These are phyloP conservation scores for Emydocephalus ijimae DNA, from an alignment of 2,113 vertebrate genomes.

Conservation along the genomic window DNA sequence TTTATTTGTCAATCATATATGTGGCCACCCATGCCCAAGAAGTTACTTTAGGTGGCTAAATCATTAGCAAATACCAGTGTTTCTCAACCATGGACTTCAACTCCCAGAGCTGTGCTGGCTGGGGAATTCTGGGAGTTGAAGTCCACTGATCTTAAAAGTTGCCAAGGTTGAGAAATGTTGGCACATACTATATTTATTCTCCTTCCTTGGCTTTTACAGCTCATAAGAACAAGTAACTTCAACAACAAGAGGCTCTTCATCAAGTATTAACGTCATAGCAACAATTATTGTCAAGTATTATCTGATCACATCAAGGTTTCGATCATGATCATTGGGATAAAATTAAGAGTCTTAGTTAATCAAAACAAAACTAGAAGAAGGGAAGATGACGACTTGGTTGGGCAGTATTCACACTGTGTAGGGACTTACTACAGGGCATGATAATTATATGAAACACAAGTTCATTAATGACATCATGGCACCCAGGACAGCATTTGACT, in stretches of 20 bases:
- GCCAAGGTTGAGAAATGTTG: not conserved
- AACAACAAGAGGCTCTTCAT: conserved; percentile 15
- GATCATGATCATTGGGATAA: not conserved
- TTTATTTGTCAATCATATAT: not conserved
- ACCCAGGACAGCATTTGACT: not conserved
- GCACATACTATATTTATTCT: conserved; percentile 32
- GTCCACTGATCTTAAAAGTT: not conserved
- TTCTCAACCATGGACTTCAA: not conserved
- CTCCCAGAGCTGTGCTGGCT: not conserved
- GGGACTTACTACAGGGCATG: not conserved
- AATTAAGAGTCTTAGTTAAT: not conserved
- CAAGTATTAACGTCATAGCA: conserved; percentile 35
- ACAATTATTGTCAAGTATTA: not conserved
- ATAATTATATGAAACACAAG: not conserved
- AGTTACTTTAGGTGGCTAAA: not conserved
- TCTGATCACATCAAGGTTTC: not conserved
- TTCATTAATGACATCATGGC: not conserved
- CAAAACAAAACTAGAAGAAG: not conserved
- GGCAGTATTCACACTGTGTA: not conserved
- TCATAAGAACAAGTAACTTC: not conserved
- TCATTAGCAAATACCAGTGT: not conserved
- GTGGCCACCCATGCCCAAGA: not conserved
- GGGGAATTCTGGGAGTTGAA: not conserved
- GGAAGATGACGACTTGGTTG: not conserved
- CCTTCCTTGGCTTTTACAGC: conserved; percentile 16